A percentile compares a stretch with the other conserved stretches of the same genome.
Evolutionary conservation across 37 sponge, comb jelly and placozoan genomes (phyloP).

Genomic region (Mnemiopsis leidyi): DNA sequence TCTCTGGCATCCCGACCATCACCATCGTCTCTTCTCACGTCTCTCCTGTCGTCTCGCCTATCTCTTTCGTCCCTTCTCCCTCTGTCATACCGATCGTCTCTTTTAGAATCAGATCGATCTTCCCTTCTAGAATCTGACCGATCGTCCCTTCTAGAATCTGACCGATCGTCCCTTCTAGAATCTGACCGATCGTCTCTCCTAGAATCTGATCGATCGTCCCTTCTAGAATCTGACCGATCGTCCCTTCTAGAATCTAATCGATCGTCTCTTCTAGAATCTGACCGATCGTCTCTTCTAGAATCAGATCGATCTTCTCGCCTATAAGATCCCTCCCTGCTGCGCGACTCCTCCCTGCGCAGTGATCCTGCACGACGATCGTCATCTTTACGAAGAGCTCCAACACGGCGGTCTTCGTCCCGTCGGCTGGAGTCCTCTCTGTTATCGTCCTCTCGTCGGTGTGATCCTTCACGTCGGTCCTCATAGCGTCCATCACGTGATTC

Average conservation of each 20-base stretch:
- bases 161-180: not conserved
- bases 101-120: not conserved
- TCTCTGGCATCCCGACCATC: not conserved
- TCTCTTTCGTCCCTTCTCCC: not conserved
- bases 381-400: not conserved
- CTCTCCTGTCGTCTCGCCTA: constrained; percentile 1
- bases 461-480: constrained; percentile 13
- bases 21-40: not conserved
- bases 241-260: not conserved
- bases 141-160: not conserved
- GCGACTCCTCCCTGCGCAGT: not conserved
- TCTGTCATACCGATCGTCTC: not conserved
- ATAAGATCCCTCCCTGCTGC: constrained; percentile 9
- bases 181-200: not conserved
- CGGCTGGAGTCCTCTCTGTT: not conserved
- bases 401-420: not conserved
- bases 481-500: not conserved
- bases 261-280: not conserved
- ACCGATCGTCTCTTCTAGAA: not conserved
- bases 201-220: not conserved
- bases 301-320: not conserved
- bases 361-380: not conserved
- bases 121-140: not conserved
- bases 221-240: not conserved
- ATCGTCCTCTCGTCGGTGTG: not conserved